Conservation (phyloP, 2,113 vertebrate genomes). For the Notarius lentiginosus region DNA sequence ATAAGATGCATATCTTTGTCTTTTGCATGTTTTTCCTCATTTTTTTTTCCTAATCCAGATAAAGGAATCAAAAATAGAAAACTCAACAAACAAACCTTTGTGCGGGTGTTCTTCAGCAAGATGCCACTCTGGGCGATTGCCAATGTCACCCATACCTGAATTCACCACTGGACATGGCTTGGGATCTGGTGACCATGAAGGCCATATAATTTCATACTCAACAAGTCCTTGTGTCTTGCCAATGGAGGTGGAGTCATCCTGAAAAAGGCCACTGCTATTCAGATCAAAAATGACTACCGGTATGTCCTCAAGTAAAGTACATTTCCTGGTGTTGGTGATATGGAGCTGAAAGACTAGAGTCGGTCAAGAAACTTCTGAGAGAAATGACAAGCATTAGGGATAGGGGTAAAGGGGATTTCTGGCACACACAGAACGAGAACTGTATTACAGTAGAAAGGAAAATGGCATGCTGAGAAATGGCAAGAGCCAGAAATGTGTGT, state of each 20-base stretch:
- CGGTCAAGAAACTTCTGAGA: neutral
- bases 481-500: neutral
- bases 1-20: no score
- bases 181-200: neutral
- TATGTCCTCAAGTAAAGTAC: neutral
- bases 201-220: neutral
- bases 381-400: conserved; percentile 43
- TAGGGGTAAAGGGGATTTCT: conserved; percentile 18
- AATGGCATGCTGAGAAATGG: conserved; percentile 17
- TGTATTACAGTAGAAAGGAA: conserved; percentile 43
- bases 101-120: no score
- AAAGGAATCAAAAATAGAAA: no score
- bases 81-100: no score
- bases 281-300: neutral
- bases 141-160: no score
- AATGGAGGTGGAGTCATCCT: neutral
- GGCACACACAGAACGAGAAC: conserved; percentile 8
- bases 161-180: no score
- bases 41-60: no score
- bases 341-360: neutral
- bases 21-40: no score
- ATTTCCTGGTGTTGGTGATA: neutral
- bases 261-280: neutral
- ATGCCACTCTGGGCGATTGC: no score
- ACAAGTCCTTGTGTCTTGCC: neutral